Conservation (phyloP, 2,888 invertebrate species). For the Eristalis intricaria region DNA sequence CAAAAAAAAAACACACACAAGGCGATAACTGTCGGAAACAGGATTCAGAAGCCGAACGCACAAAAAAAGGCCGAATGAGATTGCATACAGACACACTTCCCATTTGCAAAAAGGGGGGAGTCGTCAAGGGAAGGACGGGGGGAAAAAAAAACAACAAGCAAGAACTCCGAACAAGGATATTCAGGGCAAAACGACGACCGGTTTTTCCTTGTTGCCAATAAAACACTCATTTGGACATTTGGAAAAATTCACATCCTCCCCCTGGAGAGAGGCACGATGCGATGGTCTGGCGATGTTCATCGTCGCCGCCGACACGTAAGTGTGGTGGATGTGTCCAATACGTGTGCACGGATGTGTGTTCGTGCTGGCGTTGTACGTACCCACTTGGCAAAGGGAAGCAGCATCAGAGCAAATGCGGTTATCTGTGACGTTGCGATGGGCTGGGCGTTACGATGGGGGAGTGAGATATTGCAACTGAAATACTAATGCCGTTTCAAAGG, state of each 20-base stretch:
- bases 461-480: slow-evolving; percentile 34
- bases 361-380: slow-evolving; percentile 23
- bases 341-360: neutral
- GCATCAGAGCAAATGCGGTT: slow-evolving; percentile 10
- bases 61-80: slow-evolving; percentile 26
- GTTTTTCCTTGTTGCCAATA: slow-evolving; percentile 64
- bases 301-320: neutral
- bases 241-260: slow-evolving; percentile 68
- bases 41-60: slow-evolving; percentile 47
- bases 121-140: neutral
- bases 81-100: neutral
- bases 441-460: slow-evolving; percentile 1
- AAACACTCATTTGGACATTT: slow-evolving; percentile 72
- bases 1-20: slow-evolving; percentile 14
- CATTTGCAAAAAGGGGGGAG: neutral
- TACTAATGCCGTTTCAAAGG: slow-evolving; percentile 35
- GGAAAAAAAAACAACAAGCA: neutral
- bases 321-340: neutral
- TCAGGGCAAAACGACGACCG: slow-evolving; percentile 22
- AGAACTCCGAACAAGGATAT: slow-evolving; percentile 31
- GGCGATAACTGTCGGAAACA: slow-evolving; percentile 43
- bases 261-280: neutral
- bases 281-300: neutral
- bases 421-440: neutral
- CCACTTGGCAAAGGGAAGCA: slow-evolving; percentile 26